These are phyloP conservation scores for Actinostola sp. DNA, from an alignment of 92 coral and sea anemone genomes.

Conservation along the genomic window DNA sequence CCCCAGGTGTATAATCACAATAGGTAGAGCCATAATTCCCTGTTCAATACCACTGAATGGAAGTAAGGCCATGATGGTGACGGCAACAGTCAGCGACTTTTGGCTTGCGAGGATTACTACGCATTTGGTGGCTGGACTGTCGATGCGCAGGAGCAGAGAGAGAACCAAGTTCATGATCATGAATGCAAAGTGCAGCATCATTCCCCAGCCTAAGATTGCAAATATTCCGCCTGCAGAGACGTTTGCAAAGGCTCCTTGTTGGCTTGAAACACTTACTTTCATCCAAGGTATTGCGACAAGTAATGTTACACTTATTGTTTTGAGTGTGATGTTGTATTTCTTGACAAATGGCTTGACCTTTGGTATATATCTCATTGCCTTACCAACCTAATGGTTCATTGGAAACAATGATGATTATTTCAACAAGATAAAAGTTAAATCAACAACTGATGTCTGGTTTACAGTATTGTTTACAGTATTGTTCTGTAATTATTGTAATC, in stretches of 20 bases:
- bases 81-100: constrained; percentile 85
- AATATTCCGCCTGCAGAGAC: constrained; percentile 72
- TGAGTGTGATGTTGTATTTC: constrained; percentile 72
- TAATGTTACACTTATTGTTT: constrained; percentile 68
- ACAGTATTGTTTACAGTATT: too few species aligned
- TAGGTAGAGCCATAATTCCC: constrained; percentile 84
- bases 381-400: constrained; percentile 78
- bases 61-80: constrained; percentile 72
- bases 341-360: constrained; percentile 74
- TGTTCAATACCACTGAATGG: constrained; percentile 82
- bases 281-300: constrained; percentile 92
- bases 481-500: too few species aligned
- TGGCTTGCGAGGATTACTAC: constrained; percentile 87
- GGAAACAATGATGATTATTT: neutral
- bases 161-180: constrained; percentile 57
- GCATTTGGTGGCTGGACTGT: constrained; percentile 67
- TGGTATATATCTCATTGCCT: constrained; percentile 74
- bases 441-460: too few species aligned
- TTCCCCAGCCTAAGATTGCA: constrained; percentile 84
- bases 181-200: constrained; percentile 75
- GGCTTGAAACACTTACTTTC: constrained; percentile 92
- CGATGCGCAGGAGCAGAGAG: constrained; percentile 67
- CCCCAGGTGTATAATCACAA: constrained; percentile 82
- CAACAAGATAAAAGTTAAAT: neutral
- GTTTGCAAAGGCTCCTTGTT: constrained; percentile 66